Percentiles rank a stretch among this genome's conserved stretches.
phyloP scores from a whole-genome alignment of 2,888 invertebrate genomes.

The Tineola bisselliella region DNA sequence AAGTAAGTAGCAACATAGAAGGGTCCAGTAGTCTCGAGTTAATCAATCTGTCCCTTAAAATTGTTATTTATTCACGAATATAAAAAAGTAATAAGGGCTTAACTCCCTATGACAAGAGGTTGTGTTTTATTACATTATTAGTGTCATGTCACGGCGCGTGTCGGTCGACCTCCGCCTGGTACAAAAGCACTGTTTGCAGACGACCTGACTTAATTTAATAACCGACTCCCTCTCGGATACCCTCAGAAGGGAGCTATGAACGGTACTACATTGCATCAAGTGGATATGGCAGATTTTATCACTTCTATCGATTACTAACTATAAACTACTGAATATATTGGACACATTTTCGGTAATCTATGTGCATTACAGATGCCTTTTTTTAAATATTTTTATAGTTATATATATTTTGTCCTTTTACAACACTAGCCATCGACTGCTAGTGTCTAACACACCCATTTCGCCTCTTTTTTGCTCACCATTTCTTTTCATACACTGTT shows the following conservation, averaged over 20 bases:
- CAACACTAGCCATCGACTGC: too few species aligned
- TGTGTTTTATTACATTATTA: conserved; percentile 13
- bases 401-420: too few species aligned
- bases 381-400: too few species aligned
- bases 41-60: background rate
- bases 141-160: conserved; percentile 10
- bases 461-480: too few species aligned
- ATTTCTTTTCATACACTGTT: too few species aligned
- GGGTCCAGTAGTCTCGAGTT: background rate
- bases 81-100: background rate
- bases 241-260: background rate
- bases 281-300: too few species aligned
- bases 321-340: too few species aligned
- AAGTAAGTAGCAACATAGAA: background rate
- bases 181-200: conserved; percentile 13
- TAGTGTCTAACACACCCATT: too few species aligned
- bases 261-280: too few species aligned
- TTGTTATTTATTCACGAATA: background rate
- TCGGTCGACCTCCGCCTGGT: conserved; percentile 3
- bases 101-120: background rate
- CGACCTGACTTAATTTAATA: conserved; percentile 14
- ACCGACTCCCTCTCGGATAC: conserved; percentile 7
- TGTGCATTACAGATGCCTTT: too few species aligned
- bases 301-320: too few species aligned
- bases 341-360: too few species aligned